Base-by-base conservation (phyloP, 2,797 vertebrate species). In the Enteromius unitaeniatus region DNA sequence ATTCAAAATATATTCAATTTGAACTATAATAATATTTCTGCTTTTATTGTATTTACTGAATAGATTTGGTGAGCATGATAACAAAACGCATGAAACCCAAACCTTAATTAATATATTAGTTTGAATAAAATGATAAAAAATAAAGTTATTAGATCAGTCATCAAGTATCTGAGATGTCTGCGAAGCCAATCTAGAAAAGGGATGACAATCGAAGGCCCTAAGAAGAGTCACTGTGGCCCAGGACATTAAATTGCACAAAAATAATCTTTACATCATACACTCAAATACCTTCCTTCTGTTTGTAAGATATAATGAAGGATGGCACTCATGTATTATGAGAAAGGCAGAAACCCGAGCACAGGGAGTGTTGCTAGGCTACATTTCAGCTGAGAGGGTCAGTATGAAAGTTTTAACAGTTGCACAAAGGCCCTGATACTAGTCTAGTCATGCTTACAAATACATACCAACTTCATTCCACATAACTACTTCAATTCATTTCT, bases 311-410 rank as follows among this genome's bases (percentile, higher is more conserved):
- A 77, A 45, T 85, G 75, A 60, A 26, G 47, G 69, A 75, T 88
- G 74, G 75, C 4, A 6, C 77, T 87, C 80, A 83, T 88, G 76
- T 83, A 88, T 89, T 96, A 95, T 98, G 97, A 95, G 95, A 96
- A 93, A 93, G 92, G 84, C 87, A 90, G 96, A 94, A 97, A 99
- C 95, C 88, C 4, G 94, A 99, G 96, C 95, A 91, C 87, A 87
- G 91, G 92, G 84, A 74, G 84, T 55, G 94, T 95, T 92, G 91
- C 96, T 93, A 92, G 94, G 95, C 90, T 95, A 97, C 95, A 90
- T 87, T 89, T 87, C 92, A 93, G 92, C 87, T 87, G 88, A 95
- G 94, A 89, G 88, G 87, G 88, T 84, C 83, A 87, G 92, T 93
- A 96, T 97, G 92, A 96, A 97, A 94, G 86, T 95, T 97, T 96